A percentile compares a stretch with the other conserved stretches of the same genome.
These are phyloP conservation scores for Cryptotis parvus DNA, from an alignment of 2,113 vertebrate species.

Conservation along the genomic window DNA sequence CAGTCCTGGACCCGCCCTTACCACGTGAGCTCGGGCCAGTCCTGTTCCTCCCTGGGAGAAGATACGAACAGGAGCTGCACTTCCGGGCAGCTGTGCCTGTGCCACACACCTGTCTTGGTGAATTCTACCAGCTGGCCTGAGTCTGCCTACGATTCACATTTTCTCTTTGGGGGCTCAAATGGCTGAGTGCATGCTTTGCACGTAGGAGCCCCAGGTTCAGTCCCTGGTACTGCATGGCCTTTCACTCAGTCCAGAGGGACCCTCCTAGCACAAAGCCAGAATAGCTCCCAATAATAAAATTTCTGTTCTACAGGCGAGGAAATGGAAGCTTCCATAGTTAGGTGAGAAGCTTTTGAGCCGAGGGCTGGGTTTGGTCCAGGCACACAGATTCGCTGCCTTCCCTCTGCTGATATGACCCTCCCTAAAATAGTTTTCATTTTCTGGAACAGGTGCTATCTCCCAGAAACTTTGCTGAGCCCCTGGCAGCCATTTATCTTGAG, in stretches of 20 bases:
- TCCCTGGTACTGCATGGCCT: too few species aligned
- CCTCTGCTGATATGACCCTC: constrained; percentile 18
- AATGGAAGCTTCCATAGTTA: constrained; percentile 24
- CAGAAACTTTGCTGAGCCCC: constrained; percentile 47
- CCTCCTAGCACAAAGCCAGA: too few species aligned
- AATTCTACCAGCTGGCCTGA: background rate
- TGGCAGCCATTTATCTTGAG: constrained; percentile 59
- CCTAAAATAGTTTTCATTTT: constrained; percentile 53
- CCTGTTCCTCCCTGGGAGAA: background rate
- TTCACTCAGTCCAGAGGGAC: too few species aligned
- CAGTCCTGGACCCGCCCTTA: background rate
- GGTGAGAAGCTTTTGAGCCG: background rate
- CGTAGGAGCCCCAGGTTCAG: too few species aligned
- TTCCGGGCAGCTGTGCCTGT: background rate
- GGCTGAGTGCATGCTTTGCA: too few species aligned
- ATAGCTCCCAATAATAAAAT: background rate
- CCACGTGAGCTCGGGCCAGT: background rate
- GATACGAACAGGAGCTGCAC: fast-evolving
- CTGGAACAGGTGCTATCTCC: constrained; percentile 37
- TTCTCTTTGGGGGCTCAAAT: too few species aligned
- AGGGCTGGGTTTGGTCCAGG: background rate
- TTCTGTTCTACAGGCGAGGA: constrained; percentile 9
- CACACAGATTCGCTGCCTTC: background rate
- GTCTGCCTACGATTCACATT: background rate
- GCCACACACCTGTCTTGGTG: fast-evolving